Base-by-base conservation (phyloP, 1,140 invertebrate genomes). In the Macrotrachela quadricornifera region DNA sequence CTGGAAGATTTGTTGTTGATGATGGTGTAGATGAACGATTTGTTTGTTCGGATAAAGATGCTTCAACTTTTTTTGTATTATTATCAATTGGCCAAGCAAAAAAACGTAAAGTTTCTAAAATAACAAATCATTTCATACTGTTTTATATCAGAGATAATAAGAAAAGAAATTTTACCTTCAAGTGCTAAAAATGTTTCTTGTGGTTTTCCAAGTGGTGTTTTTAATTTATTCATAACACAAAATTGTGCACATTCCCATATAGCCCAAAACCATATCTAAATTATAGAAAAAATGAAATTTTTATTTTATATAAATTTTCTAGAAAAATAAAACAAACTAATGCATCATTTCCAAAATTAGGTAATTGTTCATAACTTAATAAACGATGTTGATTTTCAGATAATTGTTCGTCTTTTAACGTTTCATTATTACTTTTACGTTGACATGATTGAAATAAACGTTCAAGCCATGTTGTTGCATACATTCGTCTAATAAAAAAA, bases 201-300 rank as follows among this genome's bases (percentile, higher is more conserved):
- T 0, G 92, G 85, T 69, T 94, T 95, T n/a, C 91, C 92, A 10
- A 96, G 66, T 1, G 82, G 78, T 1, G 90, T 96, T 58, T 85
- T 77, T 14, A 97, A 69, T 67, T 87, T 86, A 55, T 83, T 79
- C 15, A 79, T 72, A 4, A 92, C 79, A 65, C 85, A 91, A 61
- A 84, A 81, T 56, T 85, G 79, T 4, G 87, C 86, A 0, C 81
- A 76, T 68, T 92, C 83, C 60, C 81, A 84, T 1, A 82, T 78
- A 6, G 79, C 75, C 85, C 86, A 94, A 57, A 69, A 70, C 64
- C 79, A 81, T 46, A 43, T 14, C 56, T 38, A 47, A 30, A 3
- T 18, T 18, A 44, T 46, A 40, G 17, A 44, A 46, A 40, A 41
- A 43, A 36, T 55, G 41, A 46, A 56, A 41, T 0, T 47, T 47